Evolutionary conservation across 1,140 invertebrate genomes (phyloP).

Genomic region (Hesperophylax magnus): DNA sequence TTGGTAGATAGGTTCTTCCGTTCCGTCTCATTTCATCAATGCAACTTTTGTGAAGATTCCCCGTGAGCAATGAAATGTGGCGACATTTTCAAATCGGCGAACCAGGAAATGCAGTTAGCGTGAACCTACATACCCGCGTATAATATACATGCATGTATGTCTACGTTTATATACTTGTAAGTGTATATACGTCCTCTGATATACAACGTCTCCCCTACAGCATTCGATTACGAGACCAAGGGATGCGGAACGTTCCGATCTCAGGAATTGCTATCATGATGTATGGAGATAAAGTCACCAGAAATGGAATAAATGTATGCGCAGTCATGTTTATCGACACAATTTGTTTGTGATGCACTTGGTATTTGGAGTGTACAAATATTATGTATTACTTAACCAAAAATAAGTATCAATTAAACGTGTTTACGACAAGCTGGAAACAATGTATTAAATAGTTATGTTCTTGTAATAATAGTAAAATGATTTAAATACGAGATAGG

Average conservation of each 20-base stretch:
- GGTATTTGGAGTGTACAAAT: too few relatives aligned
- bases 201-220: neutral
- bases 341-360: too few relatives aligned
- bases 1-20: too few relatives aligned
- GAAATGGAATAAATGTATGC: neutral
- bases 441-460: too few relatives aligned
- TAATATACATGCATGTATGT: neutral
- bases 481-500: too few relatives aligned
- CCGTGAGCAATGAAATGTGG: slow-evolving; percentile 12
- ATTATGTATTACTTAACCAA: too few relatives aligned
- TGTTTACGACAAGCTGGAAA: too few relatives aligned
- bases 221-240: slow-evolving; percentile 37
- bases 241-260: slow-evolving; percentile 2
- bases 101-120: slow-evolving; percentile 29
- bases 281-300: slow-evolving; percentile 5
- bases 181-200: neutral
- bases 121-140: neutral
- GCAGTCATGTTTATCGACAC: neutral
- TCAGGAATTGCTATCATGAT: slow-evolving; percentile 35
- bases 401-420: too few relatives aligned
- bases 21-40: too few relatives aligned
- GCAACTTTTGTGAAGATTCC: neutral
- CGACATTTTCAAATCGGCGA: slow-evolving; percentile 28
- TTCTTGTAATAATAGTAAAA: too few relatives aligned
- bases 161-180: neutral